Evolutionary conservation across 1,140 invertebrate genomes (phyloP).

Genomic region (Oncopodura yosiiana): DNA sequence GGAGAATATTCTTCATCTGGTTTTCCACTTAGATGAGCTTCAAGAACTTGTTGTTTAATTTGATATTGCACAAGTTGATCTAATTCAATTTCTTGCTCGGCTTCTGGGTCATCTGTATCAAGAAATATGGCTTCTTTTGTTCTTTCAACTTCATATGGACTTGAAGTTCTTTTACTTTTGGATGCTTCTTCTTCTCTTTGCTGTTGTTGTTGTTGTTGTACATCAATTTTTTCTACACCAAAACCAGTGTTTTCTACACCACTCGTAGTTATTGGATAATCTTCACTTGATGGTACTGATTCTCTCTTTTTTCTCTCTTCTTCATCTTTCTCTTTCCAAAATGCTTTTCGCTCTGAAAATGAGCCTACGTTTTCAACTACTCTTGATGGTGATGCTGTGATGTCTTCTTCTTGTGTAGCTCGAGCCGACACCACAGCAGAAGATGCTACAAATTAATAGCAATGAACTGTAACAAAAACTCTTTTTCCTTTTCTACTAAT

Average conservation of each 20-base stretch:
- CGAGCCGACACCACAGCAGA: background rate
- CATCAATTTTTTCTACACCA: conserved; percentile 42
- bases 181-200: conserved; percentile 16
- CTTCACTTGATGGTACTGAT: conserved; percentile 24
- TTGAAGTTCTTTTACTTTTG: conserved; percentile 21
- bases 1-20: conserved; percentile 45
- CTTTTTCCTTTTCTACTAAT: background rate
- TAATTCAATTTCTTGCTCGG: conserved; percentile 14
- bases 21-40: conserved; percentile 43
- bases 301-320: conserved; percentile 30
- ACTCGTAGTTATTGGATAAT: conserved; percentile 18
- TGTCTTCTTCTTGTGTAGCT: conserved; percentile 8
- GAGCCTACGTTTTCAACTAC: conserved; percentile 30
- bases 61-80: conserved; percentile 35
- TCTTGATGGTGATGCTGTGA: conserved; percentile 28
- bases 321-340: conserved; percentile 29
- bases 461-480: background rate
- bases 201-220: conserved; percentile 11
- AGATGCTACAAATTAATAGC: background rate
- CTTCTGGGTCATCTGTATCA: conserved; percentile 26
- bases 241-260: conserved; percentile 46
- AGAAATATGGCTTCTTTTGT: conserved; percentile 31
- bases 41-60: conserved; percentile 45
- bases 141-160: conserved; percentile 31
- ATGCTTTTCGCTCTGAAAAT: conserved; percentile 25